Percentiles rank a stretch among this genome's conserved stretches.
phyloP scores from a whole-genome alignment of 2,797 vertebrate species.

The Crocidura indochinensis region DNA sequence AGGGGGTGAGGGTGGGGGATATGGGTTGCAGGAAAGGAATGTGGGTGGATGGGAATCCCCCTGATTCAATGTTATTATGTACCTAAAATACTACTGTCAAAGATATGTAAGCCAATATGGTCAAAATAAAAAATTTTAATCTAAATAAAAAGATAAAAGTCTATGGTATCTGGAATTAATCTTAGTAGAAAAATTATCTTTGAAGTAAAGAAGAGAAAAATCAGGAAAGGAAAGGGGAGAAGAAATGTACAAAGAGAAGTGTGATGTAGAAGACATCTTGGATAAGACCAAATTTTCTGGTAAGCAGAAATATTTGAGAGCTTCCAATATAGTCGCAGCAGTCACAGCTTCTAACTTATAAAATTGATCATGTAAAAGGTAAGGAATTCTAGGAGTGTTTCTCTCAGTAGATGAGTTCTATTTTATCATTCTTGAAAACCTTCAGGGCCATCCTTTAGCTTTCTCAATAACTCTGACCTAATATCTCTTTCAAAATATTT shows the following conservation, averaged over 20 bases:
- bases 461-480: not conserved
- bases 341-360: not conserved
- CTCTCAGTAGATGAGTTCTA: not conserved
- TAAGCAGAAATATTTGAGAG: not conserved
- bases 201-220: not conserved
- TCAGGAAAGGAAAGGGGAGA: not conserved
- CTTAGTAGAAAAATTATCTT: not conserved
- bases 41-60: no score
- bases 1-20: no score
- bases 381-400: not conserved
- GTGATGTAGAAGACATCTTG: no score
- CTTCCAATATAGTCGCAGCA: not conserved
- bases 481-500: not conserved
- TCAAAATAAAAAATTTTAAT: no score
- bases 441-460: not conserved
- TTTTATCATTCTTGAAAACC: slow-evolving; percentile 34
- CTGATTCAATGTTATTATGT: no score
- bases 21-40: no score
- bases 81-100: no score
- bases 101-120: no score
- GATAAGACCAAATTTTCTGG: not conserved
- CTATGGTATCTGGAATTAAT: not conserved
- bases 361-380: not conserved
- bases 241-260: not conserved
- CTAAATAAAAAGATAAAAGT: not conserved